Conservation (phyloP, 2,113 vertebrate genomes). For the Siphamia tubifer region DNA sequence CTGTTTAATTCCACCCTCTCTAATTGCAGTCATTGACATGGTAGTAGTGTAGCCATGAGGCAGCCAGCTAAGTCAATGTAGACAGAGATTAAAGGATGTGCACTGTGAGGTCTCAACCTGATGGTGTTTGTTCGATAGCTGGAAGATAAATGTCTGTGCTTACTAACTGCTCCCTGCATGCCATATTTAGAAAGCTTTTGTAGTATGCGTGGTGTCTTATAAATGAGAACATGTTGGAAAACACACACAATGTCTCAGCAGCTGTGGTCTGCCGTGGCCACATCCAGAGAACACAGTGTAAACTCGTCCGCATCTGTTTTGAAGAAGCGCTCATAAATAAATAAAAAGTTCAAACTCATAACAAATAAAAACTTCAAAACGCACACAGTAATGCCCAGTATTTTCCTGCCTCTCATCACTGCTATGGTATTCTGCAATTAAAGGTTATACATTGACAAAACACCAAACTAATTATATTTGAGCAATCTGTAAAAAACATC, state of each 20-base stretch:
- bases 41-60: slow-evolving; percentile 47
- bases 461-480: slow-evolving; percentile 32
- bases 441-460: slow-evolving; percentile 35
- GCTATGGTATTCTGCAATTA: slow-evolving; percentile 62
- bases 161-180: slow-evolving; percentile 34
- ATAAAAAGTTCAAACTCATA: slow-evolving; percentile 52
- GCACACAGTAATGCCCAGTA: slow-evolving; percentile 23
- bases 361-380: slow-evolving; percentile 42
- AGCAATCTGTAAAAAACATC: slow-evolving; percentile 29
- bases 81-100: slow-evolving; percentile 46
- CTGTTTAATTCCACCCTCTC: slow-evolving; percentile 53
- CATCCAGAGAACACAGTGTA: slow-evolving; percentile 42
- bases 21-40: slow-evolving; percentile 66
- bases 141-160: slow-evolving; percentile 31
- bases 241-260: slow-evolving; percentile 46
- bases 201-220: slow-evolving; percentile 36
- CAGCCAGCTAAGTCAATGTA: slow-evolving; percentile 34
- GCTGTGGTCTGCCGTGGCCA: slow-evolving; percentile 30
- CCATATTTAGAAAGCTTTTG: slow-evolving; percentile 51
- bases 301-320: slow-evolving; percentile 52
- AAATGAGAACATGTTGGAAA: slow-evolving; percentile 46
- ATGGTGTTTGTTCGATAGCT: slow-evolving; percentile 26
- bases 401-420: slow-evolving; percentile 35
- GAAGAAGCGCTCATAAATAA: slow-evolving; percentile 52
- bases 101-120: slow-evolving; percentile 22